Evolutionary conservation across 2,888 invertebrate genomes (phyloP), one percentile per base, ranked within the genome.

Genomic region (Pyrochroa serraticornis): DNA sequence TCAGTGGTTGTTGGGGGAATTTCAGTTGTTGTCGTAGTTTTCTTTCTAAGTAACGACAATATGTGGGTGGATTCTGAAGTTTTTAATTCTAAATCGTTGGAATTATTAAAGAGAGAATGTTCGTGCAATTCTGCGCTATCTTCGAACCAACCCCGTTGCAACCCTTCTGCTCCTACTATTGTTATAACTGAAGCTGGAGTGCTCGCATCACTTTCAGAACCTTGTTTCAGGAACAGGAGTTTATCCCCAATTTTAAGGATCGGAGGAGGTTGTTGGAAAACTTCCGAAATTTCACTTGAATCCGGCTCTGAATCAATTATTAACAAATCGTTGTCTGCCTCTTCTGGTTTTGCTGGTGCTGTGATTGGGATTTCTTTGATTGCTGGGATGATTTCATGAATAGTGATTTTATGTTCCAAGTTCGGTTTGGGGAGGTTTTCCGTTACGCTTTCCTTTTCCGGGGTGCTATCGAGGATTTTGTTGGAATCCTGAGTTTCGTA

Each of bases 351-450:
- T 30, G 76, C 72, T 3, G 75, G 70, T 7, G 73, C 71, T 3
- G 77, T 77, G n/a, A 77, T 71, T 7, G 77, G 75, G 32, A 75
- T 76, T 59, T 78, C 77, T 46, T 75, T 76, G 9, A 74, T 66
- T 60, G 76, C 84, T 0, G 84, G 85, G 3, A 85, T 84, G 3
- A 86, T 85, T 75, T 86, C 86, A 64, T 85, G 85, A 31, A 86
- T 86, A 0, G 85, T 85, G 30, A 79, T 79, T 58, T 73, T 73
- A 22, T 22, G 22, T 22, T 22, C 22, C 22, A 22, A 5, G 22
- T 22, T 22, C 33, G 61, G 59, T 10, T 35, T 62, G 38, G 32
- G 58, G 43, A 57, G 64, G 32, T 50, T 64, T 58, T 63, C 62
- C 0, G 63, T 22, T 22, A 5, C 22, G 22, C 22, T 22, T 22